Evolutionary conservation across 2,888 invertebrate species (phyloP), one percentile per base, ranked within the genome.

Genomic region (Scaptomyza cyrtandrae): DNA sequence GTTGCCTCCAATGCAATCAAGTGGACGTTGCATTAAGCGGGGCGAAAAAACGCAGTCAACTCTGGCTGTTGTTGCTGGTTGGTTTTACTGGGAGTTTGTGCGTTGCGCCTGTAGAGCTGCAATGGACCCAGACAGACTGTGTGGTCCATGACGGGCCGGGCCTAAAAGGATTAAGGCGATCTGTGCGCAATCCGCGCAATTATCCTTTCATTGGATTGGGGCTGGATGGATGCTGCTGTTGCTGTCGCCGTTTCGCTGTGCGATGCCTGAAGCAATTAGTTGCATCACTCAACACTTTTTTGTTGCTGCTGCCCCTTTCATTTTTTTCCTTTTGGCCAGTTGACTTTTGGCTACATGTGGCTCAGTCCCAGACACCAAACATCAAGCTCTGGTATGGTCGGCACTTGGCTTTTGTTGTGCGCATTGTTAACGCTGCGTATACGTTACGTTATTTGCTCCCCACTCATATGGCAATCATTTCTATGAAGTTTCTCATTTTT

Each of bases 111-210:
- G 64, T 48, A 62, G 62, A 57, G 64, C 60, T 63, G 75, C 69
- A 61, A 55, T 43, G 43, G 1, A 16, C 70, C 16, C 43, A 52
- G 19, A 48, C 63, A 33, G 55, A 44, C 54, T 41, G 66, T 35
- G 10, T 19, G 19, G 58, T 54, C 59, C 73, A 45, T 70, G 78
- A 55, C 69, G 75, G 52, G 65, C 43, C 54, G 57, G 78, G 81
- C 80, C 85, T 88, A 88, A 88, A 88, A 84, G 89, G 88, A 88
- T 88, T 88, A 89, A 88, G 89, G 88, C 89, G 87, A 89, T 88
- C 88, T 88, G 88, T 78, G 89, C 76, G 88, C 88, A 86, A 86
- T 88, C 85, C 88, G 85, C 81, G 81, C 85, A 86, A 83, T 87
- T 89, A 88, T 88, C 89, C 89, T 82, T 86, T 88, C 84, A 88